Conservation (phyloP, 2,797 vertebrate species). For the Triplophysa yarkandensis region DNA sequence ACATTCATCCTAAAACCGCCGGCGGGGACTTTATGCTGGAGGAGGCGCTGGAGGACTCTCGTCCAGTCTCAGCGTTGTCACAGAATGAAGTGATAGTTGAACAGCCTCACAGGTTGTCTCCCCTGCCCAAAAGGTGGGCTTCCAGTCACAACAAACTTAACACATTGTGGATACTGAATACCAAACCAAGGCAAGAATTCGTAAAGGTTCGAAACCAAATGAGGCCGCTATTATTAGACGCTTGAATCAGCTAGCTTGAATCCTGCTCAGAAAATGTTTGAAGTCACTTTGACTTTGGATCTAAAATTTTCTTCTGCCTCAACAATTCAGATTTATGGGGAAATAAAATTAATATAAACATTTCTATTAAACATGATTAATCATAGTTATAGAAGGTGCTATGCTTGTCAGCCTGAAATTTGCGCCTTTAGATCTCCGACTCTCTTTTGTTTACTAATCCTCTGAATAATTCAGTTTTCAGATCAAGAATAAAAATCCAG, state of each 20-base stretch:
- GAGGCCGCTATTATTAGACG: slow-evolving; percentile 17
- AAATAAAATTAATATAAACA: neutral
- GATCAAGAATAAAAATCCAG: too few relatives aligned
- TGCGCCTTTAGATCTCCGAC: neutral
- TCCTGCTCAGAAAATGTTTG: neutral
- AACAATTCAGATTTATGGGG: neutral
- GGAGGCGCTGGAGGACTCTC: slow-evolving; percentile 48
- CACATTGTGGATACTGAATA: slow-evolving; percentile 54
- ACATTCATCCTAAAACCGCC: slow-evolving; percentile 16
- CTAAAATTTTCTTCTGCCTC: neutral
- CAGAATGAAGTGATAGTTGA: slow-evolving; percentile 50
- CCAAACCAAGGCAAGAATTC: slow-evolving; percentile 50
- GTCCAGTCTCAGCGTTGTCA: slow-evolving; percentile 26
- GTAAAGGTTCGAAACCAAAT: slow-evolving; percentile 27
- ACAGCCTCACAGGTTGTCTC: slow-evolving; percentile 51
- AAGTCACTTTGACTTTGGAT: neutral
- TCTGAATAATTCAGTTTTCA: too few relatives aligned
- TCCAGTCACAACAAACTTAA: slow-evolving; percentile 54
- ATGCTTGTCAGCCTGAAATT: slow-evolving; percentile 6
- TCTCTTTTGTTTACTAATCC: neutral
- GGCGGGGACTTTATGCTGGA: slow-evolving; percentile 47
- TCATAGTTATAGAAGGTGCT: neutral
- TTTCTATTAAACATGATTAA: neutral
- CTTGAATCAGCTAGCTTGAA: slow-evolving; percentile 7
- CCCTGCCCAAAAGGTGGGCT: slow-evolving; percentile 56